Conservation (phyloP, 1,140 invertebrate species). For the Araneus ventricosus region DNA sequence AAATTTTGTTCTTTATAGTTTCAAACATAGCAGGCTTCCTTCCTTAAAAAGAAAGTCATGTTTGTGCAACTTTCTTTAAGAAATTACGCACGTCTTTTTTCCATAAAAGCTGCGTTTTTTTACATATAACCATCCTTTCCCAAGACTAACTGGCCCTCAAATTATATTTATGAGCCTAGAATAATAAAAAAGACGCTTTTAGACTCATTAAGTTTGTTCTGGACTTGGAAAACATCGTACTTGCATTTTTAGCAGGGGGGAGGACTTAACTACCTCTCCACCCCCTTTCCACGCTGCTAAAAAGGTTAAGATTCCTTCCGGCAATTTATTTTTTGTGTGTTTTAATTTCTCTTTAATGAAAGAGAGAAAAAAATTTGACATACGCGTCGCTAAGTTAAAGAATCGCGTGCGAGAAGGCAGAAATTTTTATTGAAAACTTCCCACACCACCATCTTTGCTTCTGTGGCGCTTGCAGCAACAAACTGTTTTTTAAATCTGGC, state of each 20-base stretch:
- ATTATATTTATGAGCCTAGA: slow-evolving; percentile 41
- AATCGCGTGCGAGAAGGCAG: slow-evolving; percentile 57
- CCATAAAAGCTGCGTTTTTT: not conserved
- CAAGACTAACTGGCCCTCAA: not conserved
- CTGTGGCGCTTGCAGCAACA: not conserved
- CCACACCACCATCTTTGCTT: slow-evolving; percentile 6
- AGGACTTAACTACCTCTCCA: not conserved
- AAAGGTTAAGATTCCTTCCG: not conserved
- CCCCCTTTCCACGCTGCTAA: not conserved
- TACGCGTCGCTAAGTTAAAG: slow-evolving; percentile 67
- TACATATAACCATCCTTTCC: not conserved
- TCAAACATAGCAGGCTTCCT: not conserved
- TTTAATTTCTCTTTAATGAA: slow-evolving; percentile 75
- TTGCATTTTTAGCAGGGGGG: not conserved
- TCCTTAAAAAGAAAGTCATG: slow-evolving; percentile 65
- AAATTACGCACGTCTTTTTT: slow-evolving; percentile 8
- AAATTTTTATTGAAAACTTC: slow-evolving; percentile 73
- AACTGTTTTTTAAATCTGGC: not conserved
- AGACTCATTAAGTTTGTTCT: slow-evolving; percentile 61
- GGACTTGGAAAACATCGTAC: slow-evolving; percentile 1
- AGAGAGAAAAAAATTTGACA: slow-evolving; percentile 57
- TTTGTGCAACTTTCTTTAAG: slow-evolving; percentile 50
- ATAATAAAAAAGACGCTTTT: not conserved
- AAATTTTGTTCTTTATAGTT: not conserved
- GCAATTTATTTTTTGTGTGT: slow-evolving; percentile 41